Evolutionary conservation across 2,888 invertebrate genomes (phyloP), one percentile per base, ranked within the genome.

Genomic region (Agonopterix heracliana): DNA sequence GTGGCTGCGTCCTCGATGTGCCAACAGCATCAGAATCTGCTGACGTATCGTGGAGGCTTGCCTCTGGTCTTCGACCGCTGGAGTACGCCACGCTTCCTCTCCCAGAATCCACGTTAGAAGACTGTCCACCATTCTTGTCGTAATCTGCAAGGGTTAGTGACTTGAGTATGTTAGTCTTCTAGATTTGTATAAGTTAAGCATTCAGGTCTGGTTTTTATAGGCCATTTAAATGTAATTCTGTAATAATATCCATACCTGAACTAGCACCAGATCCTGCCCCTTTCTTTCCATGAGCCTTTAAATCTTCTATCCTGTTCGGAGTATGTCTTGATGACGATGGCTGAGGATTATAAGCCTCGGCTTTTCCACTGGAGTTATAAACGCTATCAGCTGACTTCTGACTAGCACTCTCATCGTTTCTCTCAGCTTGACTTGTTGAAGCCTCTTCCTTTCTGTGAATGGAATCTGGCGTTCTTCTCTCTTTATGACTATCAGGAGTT

Each of bases 11-110:
- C 42, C 72, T 61, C 13, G 76, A 54, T 42, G 61, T 52, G 3
- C 74, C 74, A 43, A 82, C 84, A 9, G 90, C 89, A 64, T 92
- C 91, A 0, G 91, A 89, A 61, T 92, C 92, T 1, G 90, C 90
- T 41, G 90, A 91, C 1, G 91, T 90, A 61, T 91, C 91, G 17
- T 85, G 89, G 7, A 86, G 76, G 53, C 88, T 87, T 0, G 84
- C 84, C 41, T 91, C 91, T 1, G 86, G 82, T 63, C 92, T 81
- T 54, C 93, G 80, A 2, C 93, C 94, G 65, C 94, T 94, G 40
- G 94, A 94, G 75, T 94, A 94, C 43, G 94, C 93, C 5, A 94
- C 94, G 69, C 94, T 94, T n/a, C 94, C 94, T 57, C 94, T 86
- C 12, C 94, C 94, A 0, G 94, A 94, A 75, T 95, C 94, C 14